These are phyloP conservation scores for Capromys pilorides DNA, from an alignment of 2,797 vertebrate species.

Conservation along the genomic window DNA sequence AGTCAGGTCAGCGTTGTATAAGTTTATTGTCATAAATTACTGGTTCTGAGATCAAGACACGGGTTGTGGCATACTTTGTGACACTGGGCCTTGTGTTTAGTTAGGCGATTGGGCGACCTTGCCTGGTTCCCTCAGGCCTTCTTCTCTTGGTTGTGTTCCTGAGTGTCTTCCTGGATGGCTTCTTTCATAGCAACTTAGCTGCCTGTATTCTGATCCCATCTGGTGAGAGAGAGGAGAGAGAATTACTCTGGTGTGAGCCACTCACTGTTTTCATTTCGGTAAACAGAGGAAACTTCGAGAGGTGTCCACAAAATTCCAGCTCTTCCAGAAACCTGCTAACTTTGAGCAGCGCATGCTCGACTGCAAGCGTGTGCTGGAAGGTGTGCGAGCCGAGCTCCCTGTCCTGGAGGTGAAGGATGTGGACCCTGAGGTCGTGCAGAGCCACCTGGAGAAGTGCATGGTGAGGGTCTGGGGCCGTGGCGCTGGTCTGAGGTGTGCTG, in stretches of 20 bases:
- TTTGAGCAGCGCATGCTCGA: constrained; percentile 99
- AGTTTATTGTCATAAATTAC: neutral
- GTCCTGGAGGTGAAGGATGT: constrained; percentile 91
- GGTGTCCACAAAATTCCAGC: constrained; percentile 96
- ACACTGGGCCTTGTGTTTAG: neutral
- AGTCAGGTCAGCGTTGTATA: neutral
- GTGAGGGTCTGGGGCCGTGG: constrained; percentile 82
- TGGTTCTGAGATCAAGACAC: neutral
- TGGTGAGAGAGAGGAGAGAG: neutral
- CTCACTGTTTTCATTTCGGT: constrained; percentile 32
- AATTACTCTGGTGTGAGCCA: neutral
- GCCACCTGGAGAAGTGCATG: constrained; percentile 94
- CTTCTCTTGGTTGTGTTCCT: neutral
- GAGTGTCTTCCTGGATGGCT: neutral
- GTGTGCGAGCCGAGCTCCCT: constrained; percentile 93
- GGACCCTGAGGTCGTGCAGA: constrained; percentile 93
- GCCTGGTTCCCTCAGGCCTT: neutral
- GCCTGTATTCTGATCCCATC: neutral
- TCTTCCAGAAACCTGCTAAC: constrained; percentile 99
- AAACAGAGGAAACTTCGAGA: constrained; percentile 95
- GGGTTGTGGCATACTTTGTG: neutral
- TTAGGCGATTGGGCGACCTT: neutral
- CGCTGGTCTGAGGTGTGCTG: neutral
- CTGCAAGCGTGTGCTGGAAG: constrained; percentile 94
- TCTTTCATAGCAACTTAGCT: neutral